A percentile compares a stretch with the other conserved stretches of the same genome.
Evolutionary conservation across 1,140 invertebrate genomes (phyloP).

Genomic region (Drosophila ohnishii): DNA sequence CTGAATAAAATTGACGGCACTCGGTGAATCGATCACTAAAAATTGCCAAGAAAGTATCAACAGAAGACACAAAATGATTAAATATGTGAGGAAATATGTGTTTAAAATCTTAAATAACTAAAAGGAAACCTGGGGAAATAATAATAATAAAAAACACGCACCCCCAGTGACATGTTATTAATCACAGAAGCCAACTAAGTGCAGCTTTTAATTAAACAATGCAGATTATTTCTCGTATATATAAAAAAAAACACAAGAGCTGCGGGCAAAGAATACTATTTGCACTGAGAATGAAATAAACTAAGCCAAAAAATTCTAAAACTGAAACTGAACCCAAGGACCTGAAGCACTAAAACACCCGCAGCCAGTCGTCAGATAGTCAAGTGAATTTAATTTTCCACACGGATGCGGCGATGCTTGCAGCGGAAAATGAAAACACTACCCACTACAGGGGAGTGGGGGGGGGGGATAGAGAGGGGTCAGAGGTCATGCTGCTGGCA

Average conservation of each 20-base stretch:
- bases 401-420: slow-evolving; percentile 52
- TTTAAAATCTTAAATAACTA: neutral
- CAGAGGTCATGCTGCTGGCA: slow-evolving; percentile 23
- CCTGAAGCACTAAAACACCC: slow-evolving; percentile 28
- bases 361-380: slow-evolving; percentile 53
- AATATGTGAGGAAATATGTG: neutral
- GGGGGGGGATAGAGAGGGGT: neutral
- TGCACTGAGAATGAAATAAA: neutral
- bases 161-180: neutral
- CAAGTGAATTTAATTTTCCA: slow-evolving; percentile 74
- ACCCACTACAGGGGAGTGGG: neutral
- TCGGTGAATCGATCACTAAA: slow-evolving; percentile 26
- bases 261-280: slow-evolving; percentile 3
- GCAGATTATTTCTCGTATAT: neutral
- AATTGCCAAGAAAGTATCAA: neutral
- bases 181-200: neutral
- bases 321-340: slow-evolving; percentile 6
- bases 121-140: neutral
- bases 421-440: slow-evolving; percentile 54
- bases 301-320: slow-evolving; percentile 7
- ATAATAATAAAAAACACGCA: neutral
- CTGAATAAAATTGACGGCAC: slow-evolving; percentile 19
- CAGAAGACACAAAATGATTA: neutral
- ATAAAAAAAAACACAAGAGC: slow-evolving; percentile 1
- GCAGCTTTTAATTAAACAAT: slow-evolving; percentile 19